These are phyloP conservation scores for Monoplex corrugatus DNA, from an alignment of 2,888 invertebrate species.

Conservation along the genomic window DNA sequence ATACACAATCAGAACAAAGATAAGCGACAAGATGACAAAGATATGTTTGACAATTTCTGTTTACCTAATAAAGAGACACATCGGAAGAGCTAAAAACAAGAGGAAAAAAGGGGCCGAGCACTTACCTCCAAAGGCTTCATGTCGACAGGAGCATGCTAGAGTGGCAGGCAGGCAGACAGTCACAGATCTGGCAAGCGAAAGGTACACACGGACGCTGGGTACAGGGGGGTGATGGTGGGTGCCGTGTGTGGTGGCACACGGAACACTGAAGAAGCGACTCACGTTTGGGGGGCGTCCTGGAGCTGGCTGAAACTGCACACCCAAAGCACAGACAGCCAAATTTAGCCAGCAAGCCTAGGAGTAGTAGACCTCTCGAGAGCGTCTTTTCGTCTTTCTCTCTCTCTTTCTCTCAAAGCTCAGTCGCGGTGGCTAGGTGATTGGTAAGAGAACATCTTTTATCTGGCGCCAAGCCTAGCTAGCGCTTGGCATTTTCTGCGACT, in stretches of 20 bases:
- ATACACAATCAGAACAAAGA: conserved; percentile 19
- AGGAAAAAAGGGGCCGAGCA: conserved; percentile 40
- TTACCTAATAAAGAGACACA: background rate
- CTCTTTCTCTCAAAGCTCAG: too few species aligned
- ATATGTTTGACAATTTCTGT: background rate
- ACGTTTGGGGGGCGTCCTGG: conserved; percentile 37
- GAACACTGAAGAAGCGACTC: conserved; percentile 20
- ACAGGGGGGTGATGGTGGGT: background rate
- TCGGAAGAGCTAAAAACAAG: conserved; percentile 2
- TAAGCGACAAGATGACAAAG: conserved; percentile 24
- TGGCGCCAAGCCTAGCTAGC: background rate
- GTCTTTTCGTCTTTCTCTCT: too few species aligned
- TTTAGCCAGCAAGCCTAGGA: conserved; percentile 54
- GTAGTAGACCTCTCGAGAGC: background rate
- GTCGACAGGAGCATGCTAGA: conserved; percentile 53
- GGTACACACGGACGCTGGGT: background rate
- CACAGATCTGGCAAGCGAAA: conserved; percentile 5
- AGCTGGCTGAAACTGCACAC: conserved; percentile 49
- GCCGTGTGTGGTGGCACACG: background rate
- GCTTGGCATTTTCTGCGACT: conserved; percentile 8
- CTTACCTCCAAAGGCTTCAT: conserved; percentile 66
- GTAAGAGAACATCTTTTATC: conserved; percentile 53
- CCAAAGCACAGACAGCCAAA: conserved; percentile 51
- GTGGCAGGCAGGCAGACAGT: conserved; percentile 50
- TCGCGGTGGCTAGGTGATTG: conserved; percentile 47